These are phyloP conservation scores for Cirrhinus molitorella DNA, from an alignment of 2,797 vertebrate species.

Conservation along the genomic window DNA sequence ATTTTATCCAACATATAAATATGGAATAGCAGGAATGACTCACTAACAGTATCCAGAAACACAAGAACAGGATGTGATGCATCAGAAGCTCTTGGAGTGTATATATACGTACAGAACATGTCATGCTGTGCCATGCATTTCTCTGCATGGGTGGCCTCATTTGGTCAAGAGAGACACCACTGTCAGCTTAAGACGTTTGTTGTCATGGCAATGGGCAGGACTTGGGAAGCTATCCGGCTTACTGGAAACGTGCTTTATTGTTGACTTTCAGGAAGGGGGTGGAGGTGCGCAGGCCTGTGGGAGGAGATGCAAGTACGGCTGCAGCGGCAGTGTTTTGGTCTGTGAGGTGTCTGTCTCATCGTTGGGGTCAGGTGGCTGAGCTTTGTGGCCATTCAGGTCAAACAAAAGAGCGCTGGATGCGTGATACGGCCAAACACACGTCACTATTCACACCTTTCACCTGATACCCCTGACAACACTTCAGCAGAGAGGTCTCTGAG, in stretches of 20 bases:
- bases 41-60: background rate
- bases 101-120: slow-evolving; percentile 25
- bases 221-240: slow-evolving; percentile 78
- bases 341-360: slow-evolving; percentile 34
- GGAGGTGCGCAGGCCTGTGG: slow-evolving; percentile 47
- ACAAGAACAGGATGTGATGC: background rate
- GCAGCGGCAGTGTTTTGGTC: slow-evolving; percentile 7
- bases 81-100: background rate
- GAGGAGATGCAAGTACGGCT: slow-evolving; percentile 8
- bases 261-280: slow-evolving; percentile 79
- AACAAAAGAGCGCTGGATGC: slow-evolving; percentile 42
- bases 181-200: slow-evolving; percentile 68
- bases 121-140: slow-evolving; percentile 47
- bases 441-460: slow-evolving; percentile 19
- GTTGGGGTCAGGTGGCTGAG: slow-evolving; percentile 51
- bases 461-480: slow-evolving; percentile 35
- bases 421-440: slow-evolving; percentile 24
- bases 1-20: background rate
- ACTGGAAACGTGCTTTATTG: slow-evolving; percentile 82
- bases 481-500: background rate
- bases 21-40: background rate
- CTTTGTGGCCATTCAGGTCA: slow-evolving; percentile 8
- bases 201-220: slow-evolving; percentile 74
- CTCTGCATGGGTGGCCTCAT: slow-evolving; percentile 73
- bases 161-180: slow-evolving; percentile 65